Evolutionary conservation across 2,797 vertebrate species (phyloP).

Genomic region (Hemitrygon akajei): DNA sequence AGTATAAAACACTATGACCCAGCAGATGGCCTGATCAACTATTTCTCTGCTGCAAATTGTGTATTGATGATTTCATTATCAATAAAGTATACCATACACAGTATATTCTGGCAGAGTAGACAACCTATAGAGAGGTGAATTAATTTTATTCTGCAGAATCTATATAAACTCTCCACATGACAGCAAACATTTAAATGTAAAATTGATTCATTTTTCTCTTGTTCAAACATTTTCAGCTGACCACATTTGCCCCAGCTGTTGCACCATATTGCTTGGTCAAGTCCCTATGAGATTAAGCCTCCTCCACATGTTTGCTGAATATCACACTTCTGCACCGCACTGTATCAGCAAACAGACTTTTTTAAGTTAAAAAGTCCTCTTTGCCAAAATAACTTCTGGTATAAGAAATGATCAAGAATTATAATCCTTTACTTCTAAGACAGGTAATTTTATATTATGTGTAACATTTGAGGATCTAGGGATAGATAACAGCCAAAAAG

Average conservation of each 20-base stretch:
- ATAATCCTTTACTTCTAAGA: neutral
- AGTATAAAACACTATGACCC: neutral
- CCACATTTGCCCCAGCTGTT: neutral
- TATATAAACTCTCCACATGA: neutral
- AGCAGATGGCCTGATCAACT: no score
- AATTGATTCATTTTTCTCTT: conserved; percentile 16
- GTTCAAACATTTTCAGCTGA: neutral
- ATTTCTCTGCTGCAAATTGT: neutral
- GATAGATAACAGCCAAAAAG: conserved; percentile 1
- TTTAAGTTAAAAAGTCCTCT: neutral
- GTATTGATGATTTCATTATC: neutral
- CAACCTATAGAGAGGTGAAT: neutral
- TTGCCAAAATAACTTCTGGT: neutral
- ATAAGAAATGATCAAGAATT: neutral
- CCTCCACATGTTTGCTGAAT: neutral
- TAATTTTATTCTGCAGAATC: neutral
- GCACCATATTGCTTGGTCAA: neutral
- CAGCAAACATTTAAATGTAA: neutral
- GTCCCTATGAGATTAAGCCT: neutral
- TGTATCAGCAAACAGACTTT: neutral
- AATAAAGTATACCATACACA: neutral
- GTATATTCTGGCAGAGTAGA: neutral
- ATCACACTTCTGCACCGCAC: neutral
- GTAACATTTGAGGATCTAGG: neutral
- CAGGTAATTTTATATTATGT: neutral